These are phyloP conservation scores for Solea solea DNA, from an alignment of 2,113 vertebrate species.

Conservation along the genomic window DNA sequence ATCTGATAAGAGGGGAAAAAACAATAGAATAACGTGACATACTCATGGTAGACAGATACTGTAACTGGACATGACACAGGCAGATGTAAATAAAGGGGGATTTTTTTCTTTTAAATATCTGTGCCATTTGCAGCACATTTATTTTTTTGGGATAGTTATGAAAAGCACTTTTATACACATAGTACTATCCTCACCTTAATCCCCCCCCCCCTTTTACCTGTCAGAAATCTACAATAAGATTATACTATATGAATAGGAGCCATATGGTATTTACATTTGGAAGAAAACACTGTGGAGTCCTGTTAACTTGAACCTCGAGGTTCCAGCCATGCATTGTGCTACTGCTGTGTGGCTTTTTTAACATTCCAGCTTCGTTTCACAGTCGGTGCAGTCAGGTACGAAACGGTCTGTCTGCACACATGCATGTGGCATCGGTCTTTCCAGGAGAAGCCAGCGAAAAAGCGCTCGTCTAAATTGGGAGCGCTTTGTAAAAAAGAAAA, in stretches of 20 bases:
- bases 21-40: slow-evolving; percentile 13
- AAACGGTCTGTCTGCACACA: slow-evolving; percentile 49
- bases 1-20: slow-evolving; percentile 9
- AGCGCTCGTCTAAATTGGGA: slow-evolving; percentile 27
- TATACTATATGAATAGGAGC: slow-evolving; percentile 76
- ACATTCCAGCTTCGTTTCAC: slow-evolving; percentile 62
- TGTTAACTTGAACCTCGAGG: slow-evolving; percentile 58
- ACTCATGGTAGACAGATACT: slow-evolving; percentile 24
- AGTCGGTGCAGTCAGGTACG: slow-evolving; percentile 43
- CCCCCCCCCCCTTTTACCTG: slow-evolving; percentile 55
- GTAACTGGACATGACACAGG: slow-evolving; percentile 25
- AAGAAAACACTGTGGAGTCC: slow-evolving; percentile 54
- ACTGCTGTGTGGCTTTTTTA: slow-evolving; percentile 58
- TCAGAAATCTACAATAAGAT: slow-evolving; percentile 72
- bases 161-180: slow-evolving; percentile 72
- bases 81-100: slow-evolving; percentile 30
- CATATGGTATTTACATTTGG: slow-evolving; percentile 77
- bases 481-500: no score
- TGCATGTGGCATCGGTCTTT: slow-evolving; percentile 57
- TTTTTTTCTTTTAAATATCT: slow-evolving; percentile 7
- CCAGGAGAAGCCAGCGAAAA: slow-evolving; percentile 57
- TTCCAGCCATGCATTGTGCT: slow-evolving; percentile 71
- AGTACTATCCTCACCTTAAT: slow-evolving; percentile 55
- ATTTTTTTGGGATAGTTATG: slow-evolving; percentile 52
- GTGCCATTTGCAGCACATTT: slow-evolving; percentile 33